phyloP scores from a whole-genome alignment of 2,888 invertebrate species.

The Thelaira solivaga region DNA sequence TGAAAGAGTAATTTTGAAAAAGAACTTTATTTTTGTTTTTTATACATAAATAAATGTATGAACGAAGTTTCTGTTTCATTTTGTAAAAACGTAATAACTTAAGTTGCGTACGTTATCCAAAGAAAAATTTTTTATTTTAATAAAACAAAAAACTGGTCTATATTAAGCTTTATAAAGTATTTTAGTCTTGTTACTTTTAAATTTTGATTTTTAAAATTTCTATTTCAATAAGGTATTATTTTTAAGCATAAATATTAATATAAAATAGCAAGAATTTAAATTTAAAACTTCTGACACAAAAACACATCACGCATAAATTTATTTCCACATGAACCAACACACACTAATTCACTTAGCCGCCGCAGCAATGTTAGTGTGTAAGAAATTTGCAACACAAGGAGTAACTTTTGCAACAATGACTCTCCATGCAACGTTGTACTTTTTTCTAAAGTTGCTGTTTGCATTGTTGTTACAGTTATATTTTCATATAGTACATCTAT shows the following conservation, averaged over 20 bases:
- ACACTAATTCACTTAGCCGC: constrained; percentile 47
- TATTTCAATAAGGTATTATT: not conserved
- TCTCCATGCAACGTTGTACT: constrained; percentile 29
- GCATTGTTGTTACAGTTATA: not conserved
- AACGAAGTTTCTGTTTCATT: too few species aligned
- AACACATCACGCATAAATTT: constrained; percentile 44
- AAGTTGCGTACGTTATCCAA: too few species aligned
- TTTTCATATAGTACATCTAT: constrained; percentile 1
- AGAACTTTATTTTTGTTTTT: too few species aligned
- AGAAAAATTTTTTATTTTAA: too few species aligned
- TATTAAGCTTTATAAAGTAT: too few species aligned
- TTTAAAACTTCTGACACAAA: constrained; percentile 36
- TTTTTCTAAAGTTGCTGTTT: constrained; percentile 19
- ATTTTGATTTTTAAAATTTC: not conserved
- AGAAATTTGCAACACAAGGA: constrained; percentile 56
- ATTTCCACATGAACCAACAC: constrained; percentile 36
- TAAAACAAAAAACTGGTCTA: too few species aligned
- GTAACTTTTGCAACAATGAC: constrained; percentile 43
- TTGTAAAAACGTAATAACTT: too few species aligned
- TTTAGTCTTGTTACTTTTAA: not conserved
- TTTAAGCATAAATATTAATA: not conserved
- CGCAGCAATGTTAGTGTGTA: constrained; percentile 39
- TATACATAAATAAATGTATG: too few species aligned
- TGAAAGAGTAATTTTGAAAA: too few species aligned
- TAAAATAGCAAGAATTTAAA: constrained; percentile 27